phyloP scores from a whole-genome alignment of 2,888 invertebrate genomes.

The Cryptus armator region DNA sequence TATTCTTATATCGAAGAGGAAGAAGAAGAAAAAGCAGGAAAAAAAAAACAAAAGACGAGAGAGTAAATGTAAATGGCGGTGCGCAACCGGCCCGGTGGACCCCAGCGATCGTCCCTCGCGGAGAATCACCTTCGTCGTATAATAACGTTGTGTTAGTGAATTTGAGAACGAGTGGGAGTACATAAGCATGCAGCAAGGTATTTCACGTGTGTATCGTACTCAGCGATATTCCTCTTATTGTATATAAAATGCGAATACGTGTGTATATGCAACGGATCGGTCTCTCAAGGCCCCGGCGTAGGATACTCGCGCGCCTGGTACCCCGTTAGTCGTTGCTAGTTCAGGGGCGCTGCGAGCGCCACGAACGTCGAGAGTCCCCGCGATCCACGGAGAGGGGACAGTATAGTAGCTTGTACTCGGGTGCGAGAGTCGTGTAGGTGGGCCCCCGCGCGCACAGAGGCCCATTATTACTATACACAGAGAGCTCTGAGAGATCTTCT shows the following conservation, averaged over 20 bases:
- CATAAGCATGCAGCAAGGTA: background rate
- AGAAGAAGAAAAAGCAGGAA: background rate
- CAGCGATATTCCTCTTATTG: constrained; percentile 4
- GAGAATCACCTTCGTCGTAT: constrained; percentile 24
- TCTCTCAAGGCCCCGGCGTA: constrained; percentile 56
- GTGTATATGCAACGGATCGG: constrained; percentile 48
- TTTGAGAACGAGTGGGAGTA: constrained; percentile 13
- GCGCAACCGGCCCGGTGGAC: constrained; percentile 55
- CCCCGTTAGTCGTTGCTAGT: constrained; percentile 59
- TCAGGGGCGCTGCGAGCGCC: constrained; percentile 63
- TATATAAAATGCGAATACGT: constrained; percentile 41
- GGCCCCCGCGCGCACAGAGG: constrained; percentile 43
- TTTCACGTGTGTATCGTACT: background rate
- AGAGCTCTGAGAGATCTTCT: constrained; percentile 38
- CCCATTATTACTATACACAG: constrained; percentile 58
- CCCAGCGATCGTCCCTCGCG: constrained; percentile 41
- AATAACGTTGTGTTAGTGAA: constrained; percentile 22
- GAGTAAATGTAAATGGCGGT: constrained; percentile 46
- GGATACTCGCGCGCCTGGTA: constrained; percentile 28
- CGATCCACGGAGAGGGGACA: background rate
- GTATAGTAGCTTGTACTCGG: constrained; percentile 43
- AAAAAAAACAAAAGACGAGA: constrained; percentile 41
- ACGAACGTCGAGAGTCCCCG: constrained; percentile 33
- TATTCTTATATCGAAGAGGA: constrained; percentile 1
- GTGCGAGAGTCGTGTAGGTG: constrained; percentile 63